Evolutionary conservation across 2,113 vertebrate species (phyloP).

Genomic region (Meleagris gallopavo): DNA sequence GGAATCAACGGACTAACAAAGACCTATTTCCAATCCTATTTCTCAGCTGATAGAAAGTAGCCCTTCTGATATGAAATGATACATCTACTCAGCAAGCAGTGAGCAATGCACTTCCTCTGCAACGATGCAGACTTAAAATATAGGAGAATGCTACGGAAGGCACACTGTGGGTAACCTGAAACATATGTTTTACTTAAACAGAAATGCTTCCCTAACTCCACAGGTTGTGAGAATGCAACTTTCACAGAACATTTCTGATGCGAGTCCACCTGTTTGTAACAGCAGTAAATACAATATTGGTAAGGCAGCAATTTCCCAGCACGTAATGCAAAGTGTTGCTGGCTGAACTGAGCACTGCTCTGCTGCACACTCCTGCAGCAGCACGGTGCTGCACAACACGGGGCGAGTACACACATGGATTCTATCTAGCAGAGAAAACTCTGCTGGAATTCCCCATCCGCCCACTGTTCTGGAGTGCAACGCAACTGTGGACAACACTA

Average conservation of each 20-base stretch:
- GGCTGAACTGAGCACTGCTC: background rate
- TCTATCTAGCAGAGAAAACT: background rate
- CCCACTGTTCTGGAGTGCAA: background rate
- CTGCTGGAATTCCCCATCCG: background rate
- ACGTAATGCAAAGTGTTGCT: too few species aligned
- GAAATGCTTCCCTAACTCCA: background rate
- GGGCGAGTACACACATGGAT: fast-evolving
- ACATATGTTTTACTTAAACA: background rate
- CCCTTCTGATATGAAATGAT: constrained; percentile 29
- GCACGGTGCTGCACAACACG: fast-evolving
- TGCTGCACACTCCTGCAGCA: background rate
- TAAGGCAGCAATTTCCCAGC: background rate
- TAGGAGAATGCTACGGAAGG: background rate
- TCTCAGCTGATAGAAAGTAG: constrained; percentile 24
- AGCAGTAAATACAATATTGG: background rate
- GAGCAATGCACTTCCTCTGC: background rate
- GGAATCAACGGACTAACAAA: constrained; percentile 25
- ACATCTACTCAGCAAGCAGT: constrained; percentile 19
- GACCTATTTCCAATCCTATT: constrained; percentile 26
- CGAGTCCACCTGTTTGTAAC: background rate
- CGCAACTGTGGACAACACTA: fast-evolving
- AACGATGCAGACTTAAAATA: background rate
- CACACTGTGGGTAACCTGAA: background rate
- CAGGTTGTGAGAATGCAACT: background rate
- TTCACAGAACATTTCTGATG: background rate